Conservation (phyloP, 2,113 vertebrate species). For the Panthera tigris region DNA sequence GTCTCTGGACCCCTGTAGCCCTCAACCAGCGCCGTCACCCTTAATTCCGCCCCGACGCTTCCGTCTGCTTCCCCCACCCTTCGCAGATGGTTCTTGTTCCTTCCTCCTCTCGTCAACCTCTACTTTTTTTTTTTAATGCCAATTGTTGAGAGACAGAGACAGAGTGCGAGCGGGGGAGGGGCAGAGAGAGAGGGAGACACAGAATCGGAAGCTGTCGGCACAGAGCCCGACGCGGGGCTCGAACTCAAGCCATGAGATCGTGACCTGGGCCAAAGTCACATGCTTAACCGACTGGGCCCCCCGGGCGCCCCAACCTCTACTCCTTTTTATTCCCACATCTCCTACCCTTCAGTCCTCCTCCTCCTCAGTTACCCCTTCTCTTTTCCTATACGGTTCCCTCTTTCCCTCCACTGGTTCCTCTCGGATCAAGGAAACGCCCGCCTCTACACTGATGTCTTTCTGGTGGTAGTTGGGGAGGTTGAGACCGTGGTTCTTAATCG, state of each 20-base stretch:
- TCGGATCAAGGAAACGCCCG: neutral
- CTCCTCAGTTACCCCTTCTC: neutral
- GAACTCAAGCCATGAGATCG: too few relatives aligned
- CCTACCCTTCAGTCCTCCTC: neutral
- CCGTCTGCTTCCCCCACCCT: fast-evolving
- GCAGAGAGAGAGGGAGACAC: too few relatives aligned
- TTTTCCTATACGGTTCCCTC: fast-evolving
- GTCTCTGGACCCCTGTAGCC: neutral
- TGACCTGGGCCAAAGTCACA: too few relatives aligned
- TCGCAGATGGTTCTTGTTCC: fast-evolving
- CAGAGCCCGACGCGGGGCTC: too few relatives aligned
- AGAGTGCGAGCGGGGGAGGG: too few relatives aligned
- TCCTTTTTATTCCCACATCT: neutral
- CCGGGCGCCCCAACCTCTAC: too few relatives aligned
- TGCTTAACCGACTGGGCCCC: too few relatives aligned
- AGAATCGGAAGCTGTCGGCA: too few relatives aligned
- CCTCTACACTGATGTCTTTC: neutral
- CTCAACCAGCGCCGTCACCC: fast-evolving
- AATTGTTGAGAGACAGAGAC: too few relatives aligned
- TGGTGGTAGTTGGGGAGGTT: neutral
- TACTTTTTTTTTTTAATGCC: neutral
- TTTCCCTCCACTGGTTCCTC: fast-evolving
- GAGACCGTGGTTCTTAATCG: neutral
- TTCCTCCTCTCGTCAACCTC: neutral
- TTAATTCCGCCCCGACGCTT: fast-evolving